Conservation (phyloP, 2,888 invertebrate species). For the Galerucella pusilla region DNA sequence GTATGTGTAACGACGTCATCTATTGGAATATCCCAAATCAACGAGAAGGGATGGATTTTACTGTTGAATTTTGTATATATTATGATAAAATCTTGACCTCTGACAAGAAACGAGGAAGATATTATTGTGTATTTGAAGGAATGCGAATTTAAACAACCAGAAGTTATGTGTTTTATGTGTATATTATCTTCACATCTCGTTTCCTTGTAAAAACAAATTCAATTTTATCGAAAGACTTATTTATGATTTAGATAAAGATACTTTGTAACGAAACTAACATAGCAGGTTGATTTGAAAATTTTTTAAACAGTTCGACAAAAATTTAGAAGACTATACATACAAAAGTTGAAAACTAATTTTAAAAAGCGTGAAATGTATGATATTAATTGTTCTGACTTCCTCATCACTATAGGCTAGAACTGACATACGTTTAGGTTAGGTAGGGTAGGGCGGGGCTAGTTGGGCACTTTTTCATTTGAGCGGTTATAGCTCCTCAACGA, state of each 20-base stretch:
- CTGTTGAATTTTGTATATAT: background rate
- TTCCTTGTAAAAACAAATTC: conserved; percentile 19
- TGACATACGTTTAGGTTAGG: too few relatives aligned
- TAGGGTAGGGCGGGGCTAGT: too few relatives aligned
- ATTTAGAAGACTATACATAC: background rate
- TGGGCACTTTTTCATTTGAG: too few relatives aligned
- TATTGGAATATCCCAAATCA: too few relatives aligned
- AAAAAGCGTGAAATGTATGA: too few relatives aligned
- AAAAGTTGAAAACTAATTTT: too few relatives aligned
- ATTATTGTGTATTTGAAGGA: conserved; percentile 20
- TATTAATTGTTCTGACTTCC: too few relatives aligned
- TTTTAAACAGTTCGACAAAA: background rate
- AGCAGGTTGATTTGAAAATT: background rate
- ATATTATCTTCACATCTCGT: conserved; percentile 1
- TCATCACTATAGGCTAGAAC: too few relatives aligned
- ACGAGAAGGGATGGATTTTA: too few relatives aligned
- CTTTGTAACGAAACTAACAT: conserved; percentile 3
- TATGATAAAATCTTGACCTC: background rate
- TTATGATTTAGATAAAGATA: background rate
- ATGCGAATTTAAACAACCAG: conserved; percentile 29
- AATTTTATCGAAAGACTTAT: conserved; percentile 16
- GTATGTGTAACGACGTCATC: too few relatives aligned
- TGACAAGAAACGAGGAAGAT: background rate
- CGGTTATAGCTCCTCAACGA: too few relatives aligned
- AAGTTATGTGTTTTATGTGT: conserved; percentile 20